These are phyloP conservation scores for Lasioglossum pauxillum DNA, from an alignment of 2,888 invertebrate species.

Conservation along the genomic window DNA sequence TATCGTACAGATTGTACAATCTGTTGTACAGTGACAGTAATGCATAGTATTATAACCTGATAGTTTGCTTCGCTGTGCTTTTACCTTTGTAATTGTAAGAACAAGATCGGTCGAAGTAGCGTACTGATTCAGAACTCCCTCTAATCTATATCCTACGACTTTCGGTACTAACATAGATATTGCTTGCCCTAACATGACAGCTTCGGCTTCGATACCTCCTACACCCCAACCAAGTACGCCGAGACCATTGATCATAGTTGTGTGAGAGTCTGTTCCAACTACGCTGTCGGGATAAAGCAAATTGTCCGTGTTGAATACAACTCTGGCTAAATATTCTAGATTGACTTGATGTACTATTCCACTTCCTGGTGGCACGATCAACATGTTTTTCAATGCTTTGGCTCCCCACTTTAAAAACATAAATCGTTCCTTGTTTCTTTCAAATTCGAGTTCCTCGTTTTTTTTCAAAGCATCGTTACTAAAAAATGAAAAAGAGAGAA, in stretches of 20 bases:
- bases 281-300: slow-evolving; percentile 94
- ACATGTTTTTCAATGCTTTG: slow-evolving; percentile 96
- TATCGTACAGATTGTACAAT: background rate
- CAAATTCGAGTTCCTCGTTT: slow-evolving; percentile 97
- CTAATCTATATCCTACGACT: slow-evolving; percentile 97
- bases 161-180: slow-evolving; percentile 98
- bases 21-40: background rate
- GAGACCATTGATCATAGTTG: slow-evolving; percentile 99
- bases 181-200: slow-evolving; percentile 99
- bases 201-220: slow-evolving; percentile 99
- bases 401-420: slow-evolving; percentile 99
- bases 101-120: slow-evolving; percentile 99
- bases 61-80: slow-evolving; percentile 2
- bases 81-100: slow-evolving; percentile 97
- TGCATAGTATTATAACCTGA: background rate
- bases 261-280: slow-evolving; percentile 99
- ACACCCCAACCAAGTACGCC: slow-evolving; percentile 99
- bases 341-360: slow-evolving; percentile 99
- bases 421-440: slow-evolving; percentile 97
- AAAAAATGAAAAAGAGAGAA: slow-evolving; percentile 68
- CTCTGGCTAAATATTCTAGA: slow-evolving; percentile 95
- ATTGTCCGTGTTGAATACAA: slow-evolving; percentile 91
- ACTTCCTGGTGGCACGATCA: slow-evolving; percentile 98
- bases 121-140: slow-evolving; percentile 92
- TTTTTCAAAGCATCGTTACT: slow-evolving; percentile 95